Evolutionary conservation across 1,140 invertebrate genomes (phyloP).

Genomic region (Leptoteleia sp.): DNA sequence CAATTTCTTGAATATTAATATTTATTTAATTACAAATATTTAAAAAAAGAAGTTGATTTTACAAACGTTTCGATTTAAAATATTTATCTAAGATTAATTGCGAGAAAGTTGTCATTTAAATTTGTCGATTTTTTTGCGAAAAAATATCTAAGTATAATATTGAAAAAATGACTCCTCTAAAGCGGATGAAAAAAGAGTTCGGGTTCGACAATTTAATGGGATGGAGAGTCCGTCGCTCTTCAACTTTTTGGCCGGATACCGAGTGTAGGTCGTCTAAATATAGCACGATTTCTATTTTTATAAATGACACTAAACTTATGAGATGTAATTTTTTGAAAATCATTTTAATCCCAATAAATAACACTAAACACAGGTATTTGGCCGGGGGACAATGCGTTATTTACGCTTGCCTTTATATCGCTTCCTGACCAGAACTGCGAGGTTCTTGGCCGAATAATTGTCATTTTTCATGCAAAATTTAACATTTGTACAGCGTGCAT

Average conservation of each 20-base stretch:
- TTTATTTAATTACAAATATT: too few species aligned
- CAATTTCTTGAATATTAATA: too few species aligned
- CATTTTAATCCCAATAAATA: constrained; percentile 68
- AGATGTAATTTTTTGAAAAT: constrained; percentile 53
- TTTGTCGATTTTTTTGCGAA: too few species aligned
- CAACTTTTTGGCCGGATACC: constrained; percentile 78
- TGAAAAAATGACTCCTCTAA: constrained; percentile 1
- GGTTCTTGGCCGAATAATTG: constrained; percentile 53
- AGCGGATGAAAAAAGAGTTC: constrained; percentile 29
- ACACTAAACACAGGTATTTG: constrained; percentile 28
- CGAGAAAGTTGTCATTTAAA: too few species aligned
- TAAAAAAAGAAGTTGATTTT: too few species aligned
- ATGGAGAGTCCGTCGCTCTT: constrained; percentile 71
- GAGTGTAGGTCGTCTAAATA: constrained; percentile 80
- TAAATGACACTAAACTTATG: constrained; percentile 69
- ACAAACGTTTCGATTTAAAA: too few species aligned
- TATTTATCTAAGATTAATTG: too few species aligned
- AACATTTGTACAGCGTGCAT: too few species aligned
- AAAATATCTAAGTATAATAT: too few species aligned
- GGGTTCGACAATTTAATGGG: constrained; percentile 65
- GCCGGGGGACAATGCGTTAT: constrained; percentile 37
- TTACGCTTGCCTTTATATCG: constrained; percentile 26
- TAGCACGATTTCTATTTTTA: constrained; percentile 79
- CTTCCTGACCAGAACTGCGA: constrained; percentile 17
- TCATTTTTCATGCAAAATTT: constrained; percentile 55